Evolutionary conservation across 1,140 invertebrate genomes (phyloP).

Genomic region (Drosophila suzukii): DNA sequence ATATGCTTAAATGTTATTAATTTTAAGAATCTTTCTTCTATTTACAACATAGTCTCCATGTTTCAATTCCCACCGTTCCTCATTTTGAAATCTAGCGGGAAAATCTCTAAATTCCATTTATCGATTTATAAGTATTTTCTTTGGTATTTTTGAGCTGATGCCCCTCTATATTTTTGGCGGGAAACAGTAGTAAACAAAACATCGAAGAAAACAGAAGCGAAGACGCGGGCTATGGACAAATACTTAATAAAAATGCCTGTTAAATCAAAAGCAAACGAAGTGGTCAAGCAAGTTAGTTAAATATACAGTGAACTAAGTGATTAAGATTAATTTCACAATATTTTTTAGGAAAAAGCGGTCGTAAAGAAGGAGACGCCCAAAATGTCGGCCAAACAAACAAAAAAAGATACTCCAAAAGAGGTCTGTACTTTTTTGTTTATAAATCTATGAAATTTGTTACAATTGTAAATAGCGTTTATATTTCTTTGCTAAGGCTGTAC

Average conservation of each 20-base stretch:
- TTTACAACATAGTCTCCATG: no score
- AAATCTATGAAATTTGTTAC: no score
- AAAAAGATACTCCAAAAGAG: constrained; percentile 11
- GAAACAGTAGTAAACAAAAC: constrained; percentile 30
- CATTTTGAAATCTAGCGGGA: background rate
- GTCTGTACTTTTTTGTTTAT: background rate
- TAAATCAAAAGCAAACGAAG: constrained; percentile 27
- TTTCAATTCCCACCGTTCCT: no score
- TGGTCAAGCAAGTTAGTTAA: constrained; percentile 22
- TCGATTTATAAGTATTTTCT: background rate
- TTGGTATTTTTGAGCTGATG: background rate
- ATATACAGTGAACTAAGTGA: fast-evolving
- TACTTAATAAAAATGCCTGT: constrained; percentile 59
- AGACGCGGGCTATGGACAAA: constrained; percentile 50
- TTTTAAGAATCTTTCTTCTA: no score
- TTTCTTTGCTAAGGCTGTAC: background rate
- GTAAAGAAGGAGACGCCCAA: constrained; percentile 32
- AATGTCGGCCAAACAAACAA: background rate
- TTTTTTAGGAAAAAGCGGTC: constrained; percentile 10
- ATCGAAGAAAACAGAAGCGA: background rate
- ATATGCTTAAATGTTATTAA: no score
- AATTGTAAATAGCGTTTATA: no score
- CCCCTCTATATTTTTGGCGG: constrained; percentile 49
- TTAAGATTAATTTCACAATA: background rate
- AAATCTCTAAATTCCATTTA: background rate